phyloP scores from a whole-genome alignment of 92 coral and sea anemone species.

The Zoanthus sansibaricus region DNA sequence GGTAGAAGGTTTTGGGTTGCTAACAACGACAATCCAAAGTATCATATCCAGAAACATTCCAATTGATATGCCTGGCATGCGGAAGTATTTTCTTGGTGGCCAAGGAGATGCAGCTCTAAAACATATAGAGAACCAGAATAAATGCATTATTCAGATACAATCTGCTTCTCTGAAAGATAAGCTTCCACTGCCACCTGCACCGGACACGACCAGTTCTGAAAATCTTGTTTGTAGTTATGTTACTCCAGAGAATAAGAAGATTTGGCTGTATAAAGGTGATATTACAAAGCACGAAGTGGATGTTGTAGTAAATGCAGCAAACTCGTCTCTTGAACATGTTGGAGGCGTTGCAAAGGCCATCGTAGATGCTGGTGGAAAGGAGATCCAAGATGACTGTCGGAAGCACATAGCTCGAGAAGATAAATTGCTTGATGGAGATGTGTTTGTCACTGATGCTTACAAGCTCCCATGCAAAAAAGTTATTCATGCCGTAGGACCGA shows the following conservation, averaged over 20 bases:
- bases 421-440: constrained; percentile 63
- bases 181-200: not conserved
- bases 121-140: constrained; percentile 41
- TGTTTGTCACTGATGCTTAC: constrained; percentile 64
- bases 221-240: constrained; percentile 36
- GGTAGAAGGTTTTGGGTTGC: constrained; percentile 6
- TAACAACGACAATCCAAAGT: constrained; percentile 36
- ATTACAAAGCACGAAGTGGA: constrained; percentile 72
- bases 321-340: constrained; percentile 58
- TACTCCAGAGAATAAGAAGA: constrained; percentile 36
- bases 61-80: constrained; percentile 78
- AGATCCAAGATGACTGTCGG: constrained; percentile 72
- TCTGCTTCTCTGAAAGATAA: not conserved
- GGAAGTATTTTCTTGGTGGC: constrained; percentile 47
- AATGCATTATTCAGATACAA: constrained; percentile 52
- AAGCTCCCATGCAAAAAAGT: constrained; percentile 60
- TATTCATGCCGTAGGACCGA: constrained; percentile 8
- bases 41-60: constrained; percentile 34
- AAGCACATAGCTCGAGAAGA: constrained; percentile 27
- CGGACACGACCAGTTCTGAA: not conserved
- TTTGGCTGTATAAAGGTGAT: constrained; percentile 58
- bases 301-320: constrained; percentile 85
- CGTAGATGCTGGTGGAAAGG: constrained; percentile 68
- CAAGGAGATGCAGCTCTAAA: constrained; percentile 45
- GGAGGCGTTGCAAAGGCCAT: constrained; percentile 83